Evolutionary conservation across 2,888 invertebrate species (phyloP).

Genomic region (Parnassius smintheus): DNA sequence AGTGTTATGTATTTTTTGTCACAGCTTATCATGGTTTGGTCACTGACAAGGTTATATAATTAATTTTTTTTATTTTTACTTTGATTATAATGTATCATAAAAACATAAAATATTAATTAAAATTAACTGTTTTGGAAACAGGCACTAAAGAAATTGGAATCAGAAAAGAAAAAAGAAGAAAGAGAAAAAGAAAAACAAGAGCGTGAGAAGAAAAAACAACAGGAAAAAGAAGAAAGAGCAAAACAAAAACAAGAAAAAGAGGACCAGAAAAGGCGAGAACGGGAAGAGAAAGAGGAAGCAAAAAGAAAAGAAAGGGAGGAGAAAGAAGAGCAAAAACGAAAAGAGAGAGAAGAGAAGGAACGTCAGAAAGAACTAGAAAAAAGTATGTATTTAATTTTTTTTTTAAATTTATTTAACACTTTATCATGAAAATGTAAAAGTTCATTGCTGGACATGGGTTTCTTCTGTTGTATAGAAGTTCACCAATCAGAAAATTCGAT

Average conservation of each 20-base stretch:
- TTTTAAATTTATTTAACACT: too few species aligned
- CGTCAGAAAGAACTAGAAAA: slow-evolving; percentile 79
- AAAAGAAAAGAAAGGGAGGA: slow-evolving; percentile 71
- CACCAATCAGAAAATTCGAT: too few species aligned
- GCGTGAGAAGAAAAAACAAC: slow-evolving; percentile 63
- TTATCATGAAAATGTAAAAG: too few species aligned
- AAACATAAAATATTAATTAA: too few species aligned
- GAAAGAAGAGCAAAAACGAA: slow-evolving; percentile 76
- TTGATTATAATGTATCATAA: too few species aligned
- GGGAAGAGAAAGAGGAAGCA: slow-evolving; percentile 71
- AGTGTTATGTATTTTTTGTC: too few species aligned
- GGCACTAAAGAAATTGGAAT: slow-evolving; percentile 79
- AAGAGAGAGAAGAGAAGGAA: slow-evolving; percentile 54
- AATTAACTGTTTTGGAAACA: slow-evolving; percentile 39
- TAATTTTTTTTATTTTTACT: too few species aligned
- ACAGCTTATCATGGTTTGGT: too few species aligned
- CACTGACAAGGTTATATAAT: too few species aligned
- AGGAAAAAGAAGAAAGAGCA: slow-evolving; percentile 74
- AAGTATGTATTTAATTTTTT: slow-evolving; percentile 45
- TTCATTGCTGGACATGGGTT: too few species aligned
- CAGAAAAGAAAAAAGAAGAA: slow-evolving; percentile 80
- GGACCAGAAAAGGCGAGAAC: slow-evolving; percentile 60
- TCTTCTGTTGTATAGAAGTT: too few species aligned
- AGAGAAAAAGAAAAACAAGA: slow-evolving; percentile 74
- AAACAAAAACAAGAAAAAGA: slow-evolving; percentile 69